phyloP scores from a whole-genome alignment of 2,888 invertebrate species.

The Hetaerina titia region DNA sequence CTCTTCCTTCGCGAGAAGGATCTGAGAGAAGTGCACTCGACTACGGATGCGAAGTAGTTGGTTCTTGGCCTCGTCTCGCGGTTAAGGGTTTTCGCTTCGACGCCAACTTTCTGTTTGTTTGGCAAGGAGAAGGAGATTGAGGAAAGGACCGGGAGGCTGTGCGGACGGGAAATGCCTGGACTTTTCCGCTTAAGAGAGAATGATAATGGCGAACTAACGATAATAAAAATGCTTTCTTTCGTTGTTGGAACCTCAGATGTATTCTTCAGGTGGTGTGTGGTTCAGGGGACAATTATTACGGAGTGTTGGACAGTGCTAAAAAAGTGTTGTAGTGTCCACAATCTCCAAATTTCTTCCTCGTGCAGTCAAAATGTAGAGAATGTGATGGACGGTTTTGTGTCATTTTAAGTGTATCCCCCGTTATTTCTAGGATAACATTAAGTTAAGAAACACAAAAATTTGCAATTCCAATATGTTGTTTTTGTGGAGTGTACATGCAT shows the following conservation, averaged over 20 bases:
- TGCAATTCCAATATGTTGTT: too few relatives aligned
- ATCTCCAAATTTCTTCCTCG: too few relatives aligned
- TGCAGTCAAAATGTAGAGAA: too few relatives aligned
- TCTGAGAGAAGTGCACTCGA: background rate
- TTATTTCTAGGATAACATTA: too few relatives aligned
- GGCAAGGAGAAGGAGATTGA: background rate
- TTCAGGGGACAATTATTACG: background rate
- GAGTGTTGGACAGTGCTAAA: too few relatives aligned
- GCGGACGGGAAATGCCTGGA: background rate
- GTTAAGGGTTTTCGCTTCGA: slow-evolving; percentile 46
- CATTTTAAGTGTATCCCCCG: too few relatives aligned
- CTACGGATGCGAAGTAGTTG: slow-evolving; percentile 24
- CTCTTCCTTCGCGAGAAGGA: background rate
- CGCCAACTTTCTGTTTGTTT: background rate
- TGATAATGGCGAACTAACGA: background rate
- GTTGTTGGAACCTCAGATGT: background rate
- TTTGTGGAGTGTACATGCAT: too few relatives aligned
- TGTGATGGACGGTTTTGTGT: too few relatives aligned
- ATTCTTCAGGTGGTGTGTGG: background rate
- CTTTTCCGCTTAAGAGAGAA: background rate
- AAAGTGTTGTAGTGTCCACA: too few relatives aligned
- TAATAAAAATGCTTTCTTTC: background rate
- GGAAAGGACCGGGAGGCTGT: background rate
- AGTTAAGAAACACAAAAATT: too few relatives aligned
- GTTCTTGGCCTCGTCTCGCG: slow-evolving; percentile 32